These are phyloP conservation scores for Papilio polytes DNA, from an alignment of 1,140 invertebrate species.

Conservation along the genomic window DNA sequence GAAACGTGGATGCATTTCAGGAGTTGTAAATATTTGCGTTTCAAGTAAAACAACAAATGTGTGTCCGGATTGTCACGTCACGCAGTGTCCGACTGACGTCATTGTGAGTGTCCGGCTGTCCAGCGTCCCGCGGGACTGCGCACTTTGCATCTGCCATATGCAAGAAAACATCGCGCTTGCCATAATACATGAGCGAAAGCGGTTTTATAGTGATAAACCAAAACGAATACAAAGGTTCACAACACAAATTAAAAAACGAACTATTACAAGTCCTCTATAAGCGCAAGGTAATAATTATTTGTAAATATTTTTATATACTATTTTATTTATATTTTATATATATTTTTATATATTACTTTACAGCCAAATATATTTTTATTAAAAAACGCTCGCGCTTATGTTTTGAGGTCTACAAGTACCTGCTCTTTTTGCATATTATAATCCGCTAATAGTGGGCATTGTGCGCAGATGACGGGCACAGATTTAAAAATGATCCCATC, in stretches of 20 bases:
- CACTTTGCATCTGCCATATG: conserved; percentile 54
- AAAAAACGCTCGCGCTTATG: conserved; percentile 21
- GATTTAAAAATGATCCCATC: conserved; percentile 49
- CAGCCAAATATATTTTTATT: background rate
- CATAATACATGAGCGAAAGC: conserved; percentile 39
- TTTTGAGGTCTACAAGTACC: conserved; percentile 50
- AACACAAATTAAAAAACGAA: too few species aligned
- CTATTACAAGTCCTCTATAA: background rate
- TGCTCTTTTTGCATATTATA: conserved; percentile 75
- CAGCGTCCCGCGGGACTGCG: conserved; percentile 44
- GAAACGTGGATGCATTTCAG: conserved; percentile 38
- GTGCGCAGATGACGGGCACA: conserved; percentile 73
- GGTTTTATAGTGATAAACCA: background rate
- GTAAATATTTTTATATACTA: background rate
- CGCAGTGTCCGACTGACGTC: conserved; percentile 46
- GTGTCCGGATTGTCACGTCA: conserved; percentile 26
- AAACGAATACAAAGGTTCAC: background rate
- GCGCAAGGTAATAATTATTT: background rate
- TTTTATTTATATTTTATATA: too few species aligned
- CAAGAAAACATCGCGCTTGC: conserved; percentile 47
- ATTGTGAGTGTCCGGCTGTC: conserved; percentile 48
- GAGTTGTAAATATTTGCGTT: conserved; percentile 49
- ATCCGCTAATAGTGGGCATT: conserved; percentile 78
- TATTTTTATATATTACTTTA: too few species aligned
- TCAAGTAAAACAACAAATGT: conserved; percentile 57